These are phyloP conservation scores for Netelia melanura DNA, from an alignment of 2,888 invertebrate species.

Conservation along the genomic window DNA sequence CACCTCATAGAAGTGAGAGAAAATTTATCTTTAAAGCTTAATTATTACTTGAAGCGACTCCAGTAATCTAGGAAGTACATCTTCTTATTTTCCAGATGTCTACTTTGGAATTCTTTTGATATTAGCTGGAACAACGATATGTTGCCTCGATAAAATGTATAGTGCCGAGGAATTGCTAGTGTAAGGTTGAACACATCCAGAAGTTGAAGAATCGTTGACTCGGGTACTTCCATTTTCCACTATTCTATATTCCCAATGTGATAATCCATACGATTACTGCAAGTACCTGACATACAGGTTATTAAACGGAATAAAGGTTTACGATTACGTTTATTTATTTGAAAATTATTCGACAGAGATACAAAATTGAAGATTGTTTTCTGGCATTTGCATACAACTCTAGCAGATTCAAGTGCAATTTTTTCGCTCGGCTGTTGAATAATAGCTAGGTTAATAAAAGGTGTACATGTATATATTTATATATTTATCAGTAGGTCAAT, in stretches of 20 bases:
- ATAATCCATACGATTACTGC: neutral
- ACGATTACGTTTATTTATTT: conserved; percentile 79
- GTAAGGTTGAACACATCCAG: neutral
- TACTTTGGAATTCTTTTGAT: conserved; percentile 87
- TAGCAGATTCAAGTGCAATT: conserved; percentile 66
- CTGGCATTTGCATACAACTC: conserved; percentile 67
- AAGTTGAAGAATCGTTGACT: neutral
- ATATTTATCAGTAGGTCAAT: conserved; percentile 72
- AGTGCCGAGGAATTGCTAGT: conserved; percentile 9
- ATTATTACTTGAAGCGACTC: neutral
- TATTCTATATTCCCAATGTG: neutral
- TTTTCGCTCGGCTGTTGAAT: conserved; percentile 71
- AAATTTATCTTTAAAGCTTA: conserved; percentile 47
- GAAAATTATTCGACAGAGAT: conserved; percentile 78
- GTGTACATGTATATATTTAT: conserved; percentile 11
- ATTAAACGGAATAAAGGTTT: conserved; percentile 1
- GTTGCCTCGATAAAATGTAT: conserved; percentile 87
- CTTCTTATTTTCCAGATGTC: conserved; percentile 85
- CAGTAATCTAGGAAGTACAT: neutral
- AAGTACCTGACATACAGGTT: neutral
- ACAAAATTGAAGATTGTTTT: conserved; percentile 78
- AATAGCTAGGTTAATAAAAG: conserved; percentile 73
- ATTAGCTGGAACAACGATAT: conserved; percentile 87
- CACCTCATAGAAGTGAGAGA: conserved; percentile 87
- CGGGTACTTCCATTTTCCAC: too few species aligned